Conservation (phyloP, 2,797 vertebrate species). For the Spheniscus humboldti region DNA sequence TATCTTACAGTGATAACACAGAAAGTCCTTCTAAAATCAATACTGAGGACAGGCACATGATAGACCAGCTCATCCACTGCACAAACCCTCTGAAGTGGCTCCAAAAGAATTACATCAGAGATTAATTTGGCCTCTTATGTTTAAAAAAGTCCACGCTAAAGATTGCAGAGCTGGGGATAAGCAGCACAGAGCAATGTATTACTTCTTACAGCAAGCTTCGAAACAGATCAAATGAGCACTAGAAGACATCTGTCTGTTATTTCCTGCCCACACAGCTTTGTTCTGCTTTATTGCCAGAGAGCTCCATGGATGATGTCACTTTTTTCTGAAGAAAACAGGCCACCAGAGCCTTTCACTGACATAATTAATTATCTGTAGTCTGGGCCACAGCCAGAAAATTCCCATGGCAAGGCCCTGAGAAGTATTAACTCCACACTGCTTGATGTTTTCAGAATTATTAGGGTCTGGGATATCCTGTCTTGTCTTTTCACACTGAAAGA, state of each 20-base stretch:
- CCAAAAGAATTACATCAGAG: conserved; percentile 48
- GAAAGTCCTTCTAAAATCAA: neutral
- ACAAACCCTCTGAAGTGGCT: conserved; percentile 38
- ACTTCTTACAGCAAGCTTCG: conserved; percentile 57
- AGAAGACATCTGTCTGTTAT: conserved; percentile 79
- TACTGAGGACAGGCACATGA: neutral
- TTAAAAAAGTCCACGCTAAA: neutral
- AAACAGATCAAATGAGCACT: conserved; percentile 74
- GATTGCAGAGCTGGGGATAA: conserved; percentile 29
- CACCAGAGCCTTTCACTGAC: conserved; percentile 78
- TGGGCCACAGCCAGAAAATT: conserved; percentile 75
- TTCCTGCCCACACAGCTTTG: conserved; percentile 77
- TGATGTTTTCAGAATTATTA: conserved; percentile 58
- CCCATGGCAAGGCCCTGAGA: conserved; percentile 64
- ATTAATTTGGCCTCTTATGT: neutral
- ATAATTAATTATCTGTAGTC: conserved; percentile 82
- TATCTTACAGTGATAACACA: neutral
- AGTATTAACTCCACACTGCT: conserved; percentile 70
- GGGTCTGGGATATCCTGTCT: conserved; percentile 13
- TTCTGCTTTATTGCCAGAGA: conserved; percentile 76
- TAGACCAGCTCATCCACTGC: neutral
- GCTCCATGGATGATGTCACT: conserved; percentile 78
- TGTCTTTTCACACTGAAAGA: conserved; percentile 34
- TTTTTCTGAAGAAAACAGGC: conserved; percentile 77
- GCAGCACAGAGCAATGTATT: conserved; percentile 9